Evolutionary conservation across 1,140 invertebrate genomes (phyloP).

Genomic region (Meloidogyne hapla): DNA sequence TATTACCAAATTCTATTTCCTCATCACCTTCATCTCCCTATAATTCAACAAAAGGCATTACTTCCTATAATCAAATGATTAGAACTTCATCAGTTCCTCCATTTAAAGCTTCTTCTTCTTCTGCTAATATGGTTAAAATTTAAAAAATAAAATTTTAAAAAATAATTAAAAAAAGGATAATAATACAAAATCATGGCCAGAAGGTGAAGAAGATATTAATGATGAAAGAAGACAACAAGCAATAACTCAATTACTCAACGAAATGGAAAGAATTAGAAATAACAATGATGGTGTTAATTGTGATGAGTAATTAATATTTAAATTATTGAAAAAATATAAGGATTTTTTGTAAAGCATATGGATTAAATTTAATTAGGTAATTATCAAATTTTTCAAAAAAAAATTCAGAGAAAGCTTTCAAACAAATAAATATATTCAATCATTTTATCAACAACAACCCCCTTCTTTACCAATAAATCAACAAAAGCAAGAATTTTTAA

Average conservation of each 20-base stretch:
- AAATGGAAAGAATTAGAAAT: constrained; percentile 11
- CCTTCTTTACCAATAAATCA: too few species aligned
- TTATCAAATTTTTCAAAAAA: too few species aligned
- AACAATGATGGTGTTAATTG: background rate
- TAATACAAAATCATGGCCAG: background rate
- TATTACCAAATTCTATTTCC: background rate
- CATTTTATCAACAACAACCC: too few species aligned
- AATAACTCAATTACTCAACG: constrained; percentile 15
- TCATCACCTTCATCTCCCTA: background rate
- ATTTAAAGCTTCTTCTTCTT: background rate
- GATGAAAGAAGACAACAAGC: background rate
- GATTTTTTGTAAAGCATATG: too few species aligned
- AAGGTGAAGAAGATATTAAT: background rate
- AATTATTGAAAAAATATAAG: too few species aligned
- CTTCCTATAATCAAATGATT: background rate
- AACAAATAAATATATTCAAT: too few species aligned
- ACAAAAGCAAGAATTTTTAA: too few species aligned
- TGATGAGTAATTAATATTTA: too few species aligned
- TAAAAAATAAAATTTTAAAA: background rate
- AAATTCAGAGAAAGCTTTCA: too few species aligned
- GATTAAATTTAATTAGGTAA: too few species aligned
- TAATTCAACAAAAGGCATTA: background rate
- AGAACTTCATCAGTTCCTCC: constrained; percentile 23
- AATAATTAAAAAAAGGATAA: background rate
- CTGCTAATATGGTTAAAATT: background rate